Evolutionary conservation across 2,888 invertebrate genomes (phyloP).

Genomic region (Siphonodentalium dalli): DNA sequence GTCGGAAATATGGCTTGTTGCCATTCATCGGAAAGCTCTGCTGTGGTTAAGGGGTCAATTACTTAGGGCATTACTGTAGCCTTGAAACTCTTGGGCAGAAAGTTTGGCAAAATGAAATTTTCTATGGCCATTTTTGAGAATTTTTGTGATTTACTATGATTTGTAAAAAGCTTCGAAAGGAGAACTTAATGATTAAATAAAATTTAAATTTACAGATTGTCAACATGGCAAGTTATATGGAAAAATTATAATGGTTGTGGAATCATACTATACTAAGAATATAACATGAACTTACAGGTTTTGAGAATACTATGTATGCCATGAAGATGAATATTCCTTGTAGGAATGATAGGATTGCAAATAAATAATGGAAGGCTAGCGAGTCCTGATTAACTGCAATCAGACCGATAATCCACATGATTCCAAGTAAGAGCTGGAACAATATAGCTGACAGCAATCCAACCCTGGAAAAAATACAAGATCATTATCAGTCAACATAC

Average conservation of each 20-base stretch:
- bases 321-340: conserved; percentile 85
- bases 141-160: no score
- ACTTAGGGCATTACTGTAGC: no score
- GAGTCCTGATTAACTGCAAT: conserved; percentile 78
- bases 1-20: no score
- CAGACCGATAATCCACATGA: conserved; percentile 86
- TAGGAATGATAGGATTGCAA: conserved; percentile 78
- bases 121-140: no score
- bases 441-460: conserved; percentile 87
- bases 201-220: no score
- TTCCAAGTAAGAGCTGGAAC: conserved; percentile 79
- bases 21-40: no score
- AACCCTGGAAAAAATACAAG: conserved; percentile 69
- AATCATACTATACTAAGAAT: not conserved
- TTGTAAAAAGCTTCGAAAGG: no score
- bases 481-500: not conserved
- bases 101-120: no score
- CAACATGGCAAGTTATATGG: no score
- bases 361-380: conserved; percentile 77
- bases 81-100: no score
- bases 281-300: conserved; percentile 75
- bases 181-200: no score
- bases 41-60: no score
- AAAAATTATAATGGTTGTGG: not conserved
- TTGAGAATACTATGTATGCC: conserved; percentile 87